A percentile compares a stretch with the other conserved stretches of the same genome.
These are phyloP conservation scores for Dicerorhinus sumatrensis DNA, from an alignment of 2,113 vertebrate species.

Conservation along the genomic window DNA sequence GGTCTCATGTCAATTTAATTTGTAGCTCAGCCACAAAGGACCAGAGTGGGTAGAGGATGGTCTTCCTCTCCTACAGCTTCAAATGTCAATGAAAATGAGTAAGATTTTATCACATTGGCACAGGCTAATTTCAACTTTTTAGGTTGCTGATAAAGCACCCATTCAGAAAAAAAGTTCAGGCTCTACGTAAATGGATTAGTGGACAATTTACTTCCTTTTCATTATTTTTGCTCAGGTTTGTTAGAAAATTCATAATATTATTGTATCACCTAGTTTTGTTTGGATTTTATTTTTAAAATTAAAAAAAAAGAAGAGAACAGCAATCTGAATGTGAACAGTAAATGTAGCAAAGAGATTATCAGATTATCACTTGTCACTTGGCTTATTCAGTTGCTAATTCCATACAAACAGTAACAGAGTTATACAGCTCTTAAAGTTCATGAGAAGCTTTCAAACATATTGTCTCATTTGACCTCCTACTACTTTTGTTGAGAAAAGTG, in stretches of 20 bases:
- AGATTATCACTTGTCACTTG: background rate
- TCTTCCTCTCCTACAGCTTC: background rate
- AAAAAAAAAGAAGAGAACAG: background rate
- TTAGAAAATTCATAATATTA: background rate
- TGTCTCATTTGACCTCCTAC: background rate
- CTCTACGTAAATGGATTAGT: background rate
- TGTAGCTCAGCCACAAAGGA: too few species aligned
- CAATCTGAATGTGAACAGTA: background rate
- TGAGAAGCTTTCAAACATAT: background rate
- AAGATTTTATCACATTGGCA: background rate
- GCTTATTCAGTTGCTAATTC: background rate
- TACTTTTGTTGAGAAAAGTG: background rate
- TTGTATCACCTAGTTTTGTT: background rate
- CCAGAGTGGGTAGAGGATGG: too few species aligned
- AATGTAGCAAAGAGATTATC: background rate
- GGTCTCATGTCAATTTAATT: too few species aligned
- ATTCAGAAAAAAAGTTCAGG: background rate
- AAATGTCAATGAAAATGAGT: background rate
- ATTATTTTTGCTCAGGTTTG: constrained; percentile 14
- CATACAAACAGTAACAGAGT: background rate
- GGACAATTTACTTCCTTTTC: background rate
- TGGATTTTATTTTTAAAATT: constrained; percentile 12
- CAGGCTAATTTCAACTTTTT: background rate
- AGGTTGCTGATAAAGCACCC: background rate
- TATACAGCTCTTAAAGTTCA: background rate